Evolutionary conservation across 92 coral and sea anemone genomes (phyloP).

Genomic region (Diadumene lineata): DNA sequence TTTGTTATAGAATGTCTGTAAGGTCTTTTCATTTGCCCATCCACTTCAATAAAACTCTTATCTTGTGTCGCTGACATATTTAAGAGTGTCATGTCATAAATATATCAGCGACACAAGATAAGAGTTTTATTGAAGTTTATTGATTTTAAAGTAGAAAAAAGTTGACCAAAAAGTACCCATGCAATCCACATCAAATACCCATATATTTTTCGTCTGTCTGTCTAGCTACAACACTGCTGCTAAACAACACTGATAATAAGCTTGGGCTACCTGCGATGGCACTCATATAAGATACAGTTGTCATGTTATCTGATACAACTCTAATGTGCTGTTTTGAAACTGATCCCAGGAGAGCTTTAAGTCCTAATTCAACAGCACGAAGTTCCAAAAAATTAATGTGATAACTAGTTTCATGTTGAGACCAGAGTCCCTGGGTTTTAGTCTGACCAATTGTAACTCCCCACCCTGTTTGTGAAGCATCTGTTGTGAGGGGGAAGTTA

Average conservation of each 20-base stretch:
- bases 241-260: no score
- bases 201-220: no score
- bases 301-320: constrained; percentile 42
- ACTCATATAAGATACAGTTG: constrained; percentile 28
- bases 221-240: no score
- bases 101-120: no score
- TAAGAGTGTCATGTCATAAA: constrained; percentile 20
- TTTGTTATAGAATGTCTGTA: constrained; percentile 44
- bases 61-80: neutral
- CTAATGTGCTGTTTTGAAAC: constrained; percentile 30
- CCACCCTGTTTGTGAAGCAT: constrained; percentile 53
- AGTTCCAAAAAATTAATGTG: constrained; percentile 47
- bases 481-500: constrained; percentile 21
- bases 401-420: constrained; percentile 7
- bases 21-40: constrained; percentile 33
- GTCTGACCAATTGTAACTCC: constrained; percentile 21
- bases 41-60: constrained; percentile 26
- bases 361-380: constrained; percentile 33
- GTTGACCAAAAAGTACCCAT: no score
- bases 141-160: no score
- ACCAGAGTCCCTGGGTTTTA: constrained; percentile 47
- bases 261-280: constrained; percentile 53
- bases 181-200: no score
- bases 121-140: no score
- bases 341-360: constrained; percentile 22